These are phyloP conservation scores for Thalassoma bifasciatum DNA, from an alignment of 2,113 vertebrate genomes.

Conservation along the genomic window DNA sequence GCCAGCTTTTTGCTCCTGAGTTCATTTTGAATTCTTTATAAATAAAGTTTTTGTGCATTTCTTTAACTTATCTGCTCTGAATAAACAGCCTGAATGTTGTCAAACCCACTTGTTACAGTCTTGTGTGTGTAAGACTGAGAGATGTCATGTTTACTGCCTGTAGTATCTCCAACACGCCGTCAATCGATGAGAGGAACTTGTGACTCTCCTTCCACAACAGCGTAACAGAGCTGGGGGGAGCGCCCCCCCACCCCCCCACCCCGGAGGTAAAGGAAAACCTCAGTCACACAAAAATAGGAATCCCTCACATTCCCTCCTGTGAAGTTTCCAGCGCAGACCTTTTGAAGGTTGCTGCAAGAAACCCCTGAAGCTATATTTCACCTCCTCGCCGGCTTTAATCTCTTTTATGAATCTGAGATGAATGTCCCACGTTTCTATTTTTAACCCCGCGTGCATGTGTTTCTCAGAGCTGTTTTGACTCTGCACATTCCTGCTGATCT, in stretches of 20 bases:
- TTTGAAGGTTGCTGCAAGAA: constrained; percentile 50
- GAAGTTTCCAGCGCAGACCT: constrained; percentile 54
- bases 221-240: constrained; percentile 69
- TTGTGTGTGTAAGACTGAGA: not conserved
- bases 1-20: too few relatives aligned
- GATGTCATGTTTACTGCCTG: constrained; percentile 6
- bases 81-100: not conserved
- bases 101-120: not conserved
- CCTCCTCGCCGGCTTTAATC: constrained; percentile 64
- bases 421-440: constrained; percentile 74
- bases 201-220: constrained; percentile 76
- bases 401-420: constrained; percentile 70
- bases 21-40: too few relatives aligned
- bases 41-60: too few relatives aligned
- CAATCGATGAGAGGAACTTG: constrained; percentile 67
- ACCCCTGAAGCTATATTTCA: constrained; percentile 50
- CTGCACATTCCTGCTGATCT: constrained; percentile 77
- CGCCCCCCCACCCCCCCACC: constrained; percentile 63
- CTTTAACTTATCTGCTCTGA: too few relatives aligned
- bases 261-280: constrained; percentile 62
- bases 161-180: constrained; percentile 38
- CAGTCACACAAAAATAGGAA: constrained; percentile 53
- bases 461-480: constrained; percentile 70
- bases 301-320: constrained; percentile 56
- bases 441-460: constrained; percentile 43